Conservation (phyloP, 2,113 vertebrate species). For the Takifugu bimaculatus region DNA sequence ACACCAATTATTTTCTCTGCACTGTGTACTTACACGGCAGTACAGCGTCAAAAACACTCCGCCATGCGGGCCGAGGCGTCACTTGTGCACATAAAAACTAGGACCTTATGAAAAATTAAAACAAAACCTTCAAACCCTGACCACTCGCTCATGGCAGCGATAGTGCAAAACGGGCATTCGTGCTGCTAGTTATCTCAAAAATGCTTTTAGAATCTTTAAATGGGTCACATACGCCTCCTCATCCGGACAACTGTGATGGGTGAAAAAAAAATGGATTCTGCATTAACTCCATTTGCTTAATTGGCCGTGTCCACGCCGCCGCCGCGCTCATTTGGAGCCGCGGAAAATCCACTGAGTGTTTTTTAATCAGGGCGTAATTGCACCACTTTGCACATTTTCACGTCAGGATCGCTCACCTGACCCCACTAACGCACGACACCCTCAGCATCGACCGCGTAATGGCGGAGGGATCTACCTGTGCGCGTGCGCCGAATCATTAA, state of each 20-base stretch:
- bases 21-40: background rate
- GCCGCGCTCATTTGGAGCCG: conserved; percentile 14
- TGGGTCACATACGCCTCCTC: too few relatives aligned
- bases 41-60: too few relatives aligned
- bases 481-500: conserved; percentile 10
- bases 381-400: conserved; percentile 14
- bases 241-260: too few relatives aligned
- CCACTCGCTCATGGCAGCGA: conserved; percentile 44
- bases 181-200: too few relatives aligned
- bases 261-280: background rate
- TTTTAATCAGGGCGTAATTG: conserved; percentile 37
- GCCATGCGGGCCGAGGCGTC: background rate
- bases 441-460: conserved; percentile 17
- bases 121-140: conserved; percentile 19
- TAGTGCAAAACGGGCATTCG: conserved; percentile 72
- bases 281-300: background rate
- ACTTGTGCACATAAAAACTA: conserved; percentile 22
- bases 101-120: conserved; percentile 16
- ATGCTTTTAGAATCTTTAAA: too few relatives aligned
- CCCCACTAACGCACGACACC: conserved; percentile 9
- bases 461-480: conserved; percentile 6
- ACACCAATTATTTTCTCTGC: conserved; percentile 15
- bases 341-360: conserved; percentile 25
- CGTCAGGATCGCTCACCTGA: conserved; percentile 14
- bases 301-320: background rate